Conservation (phyloP, 2,113 vertebrate genomes). For the Columba janthina region DNA sequence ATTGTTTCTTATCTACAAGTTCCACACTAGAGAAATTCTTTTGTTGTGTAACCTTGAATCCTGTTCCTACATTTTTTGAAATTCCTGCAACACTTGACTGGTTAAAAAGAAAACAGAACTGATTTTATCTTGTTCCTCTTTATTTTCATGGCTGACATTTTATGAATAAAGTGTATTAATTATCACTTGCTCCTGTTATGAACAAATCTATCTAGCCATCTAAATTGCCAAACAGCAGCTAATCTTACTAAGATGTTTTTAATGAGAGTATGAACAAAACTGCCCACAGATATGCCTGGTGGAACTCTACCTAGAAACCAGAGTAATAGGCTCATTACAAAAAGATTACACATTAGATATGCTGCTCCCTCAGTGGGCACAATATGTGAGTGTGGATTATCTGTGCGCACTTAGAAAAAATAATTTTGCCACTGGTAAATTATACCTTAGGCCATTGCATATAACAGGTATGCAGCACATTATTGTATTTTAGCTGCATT, state of each 20-base stretch:
- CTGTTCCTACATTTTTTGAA: conserved; percentile 1
- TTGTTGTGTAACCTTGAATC: conserved; percentile 39
- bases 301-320: conserved; percentile 35
- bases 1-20: conserved; percentile 56
- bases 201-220: conserved; percentile 29
- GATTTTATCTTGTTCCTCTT: conserved; percentile 22
- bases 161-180: background rate
- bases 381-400: background rate
- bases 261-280: background rate
- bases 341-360: conserved; percentile 16
- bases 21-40: conserved; percentile 15
- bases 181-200: conserved; percentile 19
- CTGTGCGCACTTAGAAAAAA: background rate
- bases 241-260: background rate
- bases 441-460: background rate
- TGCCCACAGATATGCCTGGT: conserved; percentile 45
- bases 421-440: background rate
- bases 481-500: background rate
- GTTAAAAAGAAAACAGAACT: conserved; percentile 11
- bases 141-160: background rate
- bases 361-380: background rate
- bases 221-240: conserved; percentile 29
- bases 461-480: background rate
- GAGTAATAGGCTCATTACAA: conserved; percentile 39
- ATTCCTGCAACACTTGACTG: background rate